Conservation (phyloP, 2,113 vertebrate genomes). For the Microcebus griseorufus region DNA sequence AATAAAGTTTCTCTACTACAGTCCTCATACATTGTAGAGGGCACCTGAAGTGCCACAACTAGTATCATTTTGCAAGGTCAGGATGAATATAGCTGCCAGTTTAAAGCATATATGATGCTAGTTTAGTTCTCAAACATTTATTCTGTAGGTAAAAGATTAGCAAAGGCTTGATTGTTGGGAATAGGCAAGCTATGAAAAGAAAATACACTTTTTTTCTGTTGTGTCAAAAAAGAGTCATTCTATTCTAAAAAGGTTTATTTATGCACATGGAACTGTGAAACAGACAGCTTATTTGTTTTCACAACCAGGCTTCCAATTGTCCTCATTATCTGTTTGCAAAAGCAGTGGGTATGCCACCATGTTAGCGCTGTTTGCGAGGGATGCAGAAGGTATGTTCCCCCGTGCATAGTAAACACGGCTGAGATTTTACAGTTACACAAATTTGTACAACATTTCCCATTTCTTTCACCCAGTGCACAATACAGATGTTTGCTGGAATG, state of each 20-base stretch:
- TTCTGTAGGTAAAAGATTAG: slow-evolving; percentile 40
- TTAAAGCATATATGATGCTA: slow-evolving; percentile 7
- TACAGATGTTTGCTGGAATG: slow-evolving; percentile 51
- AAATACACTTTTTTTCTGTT: not conserved
- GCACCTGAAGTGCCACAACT: slow-evolving; percentile 30
- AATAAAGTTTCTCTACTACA: slow-evolving; percentile 16
- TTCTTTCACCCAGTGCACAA: not conserved
- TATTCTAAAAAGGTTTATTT: slow-evolving; percentile 72
- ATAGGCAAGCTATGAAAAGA: not conserved
- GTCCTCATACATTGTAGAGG: slow-evolving; percentile 49
- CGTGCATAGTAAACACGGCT: slow-evolving; percentile 70
- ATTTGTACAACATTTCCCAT: slow-evolving; percentile 63
- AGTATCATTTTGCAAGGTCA: slow-evolving; percentile 56
- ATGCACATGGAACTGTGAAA: slow-evolving; percentile 36
- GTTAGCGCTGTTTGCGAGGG: not conserved
- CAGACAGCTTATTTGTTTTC: slow-evolving; percentile 73
- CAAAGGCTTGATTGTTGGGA: slow-evolving; percentile 21
- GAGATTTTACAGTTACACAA: slow-evolving; percentile 55
- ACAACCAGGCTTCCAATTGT: slow-evolving; percentile 54
- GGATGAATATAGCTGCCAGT: slow-evolving; percentile 57
- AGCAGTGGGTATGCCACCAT: slow-evolving; percentile 49
- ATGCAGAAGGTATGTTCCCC: slow-evolving; percentile 27
- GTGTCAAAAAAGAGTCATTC: slow-evolving; percentile 20
- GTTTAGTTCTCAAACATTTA: slow-evolving; percentile 36
- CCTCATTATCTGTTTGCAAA: slow-evolving; percentile 74